Conservation (phyloP, 2,797 vertebrate genomes). For the Cynodonichthys magdalenae region DNA sequence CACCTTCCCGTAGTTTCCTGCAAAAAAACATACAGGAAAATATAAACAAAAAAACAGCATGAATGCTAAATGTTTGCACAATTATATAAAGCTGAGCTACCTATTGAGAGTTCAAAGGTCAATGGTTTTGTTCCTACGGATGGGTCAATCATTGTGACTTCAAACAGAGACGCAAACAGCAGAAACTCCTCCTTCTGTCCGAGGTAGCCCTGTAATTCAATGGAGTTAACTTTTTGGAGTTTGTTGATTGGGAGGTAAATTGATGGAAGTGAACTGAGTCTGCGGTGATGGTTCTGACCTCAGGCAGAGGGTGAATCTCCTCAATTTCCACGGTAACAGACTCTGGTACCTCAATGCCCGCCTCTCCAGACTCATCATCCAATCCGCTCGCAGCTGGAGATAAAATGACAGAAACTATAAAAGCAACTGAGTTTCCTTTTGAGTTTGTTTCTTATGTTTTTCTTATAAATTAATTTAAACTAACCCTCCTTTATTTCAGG, state of each 20-base stretch:
- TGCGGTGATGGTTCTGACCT: slow-evolving; percentile 74
- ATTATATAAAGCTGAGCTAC: slow-evolving; percentile 63
- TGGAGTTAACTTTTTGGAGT: too few relatives aligned
- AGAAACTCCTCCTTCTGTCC: slow-evolving; percentile 90
- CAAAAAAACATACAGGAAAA: slow-evolving; percentile 13
- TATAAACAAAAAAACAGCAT: too few relatives aligned
- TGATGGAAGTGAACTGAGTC: neutral
- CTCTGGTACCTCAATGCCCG: slow-evolving; percentile 79
- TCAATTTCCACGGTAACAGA: slow-evolving; percentile 88
- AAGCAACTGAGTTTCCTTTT: too few relatives aligned
- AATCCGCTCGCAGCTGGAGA: slow-evolving; percentile 31
- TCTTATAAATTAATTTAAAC: slow-evolving; percentile 6
- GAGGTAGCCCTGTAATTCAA: slow-evolving; percentile 79
- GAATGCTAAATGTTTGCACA: too few relatives aligned
- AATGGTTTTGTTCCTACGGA: slow-evolving; percentile 82
- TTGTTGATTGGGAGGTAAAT: too few relatives aligned
- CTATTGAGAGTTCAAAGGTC: slow-evolving; percentile 91
- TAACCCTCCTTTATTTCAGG: slow-evolving; percentile 68
- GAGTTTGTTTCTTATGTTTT: too few relatives aligned
- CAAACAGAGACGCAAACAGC: slow-evolving; percentile 90
- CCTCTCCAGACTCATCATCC: slow-evolving; percentile 69
- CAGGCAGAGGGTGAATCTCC: slow-evolving; percentile 89
- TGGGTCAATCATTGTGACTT: slow-evolving; percentile 92
- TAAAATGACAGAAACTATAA: slow-evolving; percentile 27
- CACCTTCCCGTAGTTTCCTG: slow-evolving; percentile 89